Evolutionary conservation across 2,113 vertebrate genomes (phyloP), one percentile per base, ranked within the genome.

Genomic region (Urocynchramus pylzowi): DNA sequence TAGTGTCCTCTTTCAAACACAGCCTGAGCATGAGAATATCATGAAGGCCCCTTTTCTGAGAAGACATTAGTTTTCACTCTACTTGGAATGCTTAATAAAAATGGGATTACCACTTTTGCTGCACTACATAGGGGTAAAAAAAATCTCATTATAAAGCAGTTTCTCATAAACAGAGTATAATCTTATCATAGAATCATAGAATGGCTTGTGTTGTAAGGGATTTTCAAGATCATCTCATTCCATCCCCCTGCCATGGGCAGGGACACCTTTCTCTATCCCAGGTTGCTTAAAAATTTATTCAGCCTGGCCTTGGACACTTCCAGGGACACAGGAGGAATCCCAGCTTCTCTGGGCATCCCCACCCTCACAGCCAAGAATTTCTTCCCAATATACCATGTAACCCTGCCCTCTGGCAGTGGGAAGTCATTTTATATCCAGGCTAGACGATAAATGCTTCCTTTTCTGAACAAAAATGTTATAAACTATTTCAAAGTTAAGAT

Each of bases 261-360:
- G 14, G 11, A 54, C 30, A 61, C 4, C 4, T 53, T 4, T 16
- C 41, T 31, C 16, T 4, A 0, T 1, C 3, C 24, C 47, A 54
- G 8, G n/a, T 0, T 35, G 26, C 26, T 68, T 26, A 41, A n/a
- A 68, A 11, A 5, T 23, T 11, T 1, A 0, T 65, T 9, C 68
- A 74, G 0, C 33, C 33, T 39, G 37, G 23, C 44, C 52, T 39
- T 16, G 39, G n/a, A 5, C 5, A 13, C 17, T 47, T 0, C 24
- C 45, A 68, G 47, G 24, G 47, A 53, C 53, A 8, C 47, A 45
- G 47, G 61, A 17, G 17, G 39, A 75, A 47, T 28, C 61, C 6
- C n/a, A 75, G 70, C 20, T 35, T 2, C 69, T 47, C 28, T 68
- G 47, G 33, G 8, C 5, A 74, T 60, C 0, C 1, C 16, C 52